phyloP scores from a whole-genome alignment of 1,140 invertebrate genomes.

The Leucophenga varia region DNA sequence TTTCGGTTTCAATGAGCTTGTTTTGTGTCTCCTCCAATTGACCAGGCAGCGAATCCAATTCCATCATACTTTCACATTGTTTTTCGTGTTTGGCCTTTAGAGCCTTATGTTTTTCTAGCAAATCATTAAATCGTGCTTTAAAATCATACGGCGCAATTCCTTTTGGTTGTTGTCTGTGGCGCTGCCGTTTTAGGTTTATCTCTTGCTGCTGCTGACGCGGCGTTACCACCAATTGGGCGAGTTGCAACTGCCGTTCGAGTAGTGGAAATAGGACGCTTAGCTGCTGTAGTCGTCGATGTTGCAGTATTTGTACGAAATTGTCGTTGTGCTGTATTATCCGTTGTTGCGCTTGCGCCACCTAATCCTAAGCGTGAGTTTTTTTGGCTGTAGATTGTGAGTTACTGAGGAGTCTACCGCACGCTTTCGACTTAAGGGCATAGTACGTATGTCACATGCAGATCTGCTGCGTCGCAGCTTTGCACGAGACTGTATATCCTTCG shows the following conservation, averaged over 20 bases:
- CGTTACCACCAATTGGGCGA: slow-evolving; percentile 5
- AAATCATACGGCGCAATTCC: slow-evolving; percentile 63
- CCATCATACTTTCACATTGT: slow-evolving; percentile 59
- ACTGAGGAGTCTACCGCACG: slow-evolving; percentile 25
- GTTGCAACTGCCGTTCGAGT: slow-evolving; percentile 5
- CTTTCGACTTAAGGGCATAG: slow-evolving; percentile 28
- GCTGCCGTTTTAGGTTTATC: slow-evolving; percentile 16
- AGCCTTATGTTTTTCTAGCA: slow-evolving; percentile 62
- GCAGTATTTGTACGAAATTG: not conserved
- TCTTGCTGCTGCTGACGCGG: not conserved
- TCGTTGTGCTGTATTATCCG: not conserved
- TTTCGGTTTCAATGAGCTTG: slow-evolving; percentile 27
- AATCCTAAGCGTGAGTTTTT: slow-evolving; percentile 18
- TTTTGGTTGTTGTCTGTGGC: slow-evolving; percentile 7
- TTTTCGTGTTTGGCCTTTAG: slow-evolving; percentile 59
- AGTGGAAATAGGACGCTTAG: slow-evolving; percentile 2
- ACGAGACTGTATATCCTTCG: slow-evolving; percentile 8
- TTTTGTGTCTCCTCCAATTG: slow-evolving; percentile 57
- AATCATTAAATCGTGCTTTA: slow-evolving; percentile 62
- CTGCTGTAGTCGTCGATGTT: not conserved
- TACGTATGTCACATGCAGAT: slow-evolving; percentile 41
- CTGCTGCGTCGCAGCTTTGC: slow-evolving; percentile 42
- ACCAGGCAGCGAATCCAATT: slow-evolving; percentile 48
- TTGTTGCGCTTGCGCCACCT: not conserved
- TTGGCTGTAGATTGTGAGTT: slow-evolving; percentile 35